phyloP scores from a whole-genome alignment of 92 coral and sea anemone genomes.

The Siderastrea siderea region DNA sequence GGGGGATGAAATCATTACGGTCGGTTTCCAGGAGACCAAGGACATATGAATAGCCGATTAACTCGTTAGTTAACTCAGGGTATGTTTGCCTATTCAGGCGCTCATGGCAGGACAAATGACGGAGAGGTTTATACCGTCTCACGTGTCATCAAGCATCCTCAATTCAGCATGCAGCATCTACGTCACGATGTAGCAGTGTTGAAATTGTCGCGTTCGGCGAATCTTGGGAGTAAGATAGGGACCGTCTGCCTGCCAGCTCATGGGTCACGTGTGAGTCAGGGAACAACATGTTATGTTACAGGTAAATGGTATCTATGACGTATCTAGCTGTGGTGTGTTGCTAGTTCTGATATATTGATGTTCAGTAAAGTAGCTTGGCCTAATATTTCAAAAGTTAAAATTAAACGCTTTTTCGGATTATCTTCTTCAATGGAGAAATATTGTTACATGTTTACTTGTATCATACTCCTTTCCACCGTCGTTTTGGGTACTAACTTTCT shows the following conservation, averaged over 20 bases:
- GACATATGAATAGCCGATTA: too few relatives aligned
- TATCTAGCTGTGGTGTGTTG: background rate
- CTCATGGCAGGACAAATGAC: background rate
- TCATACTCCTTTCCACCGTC: too few relatives aligned
- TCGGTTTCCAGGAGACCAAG: too few relatives aligned
- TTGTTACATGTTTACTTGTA: too few relatives aligned
- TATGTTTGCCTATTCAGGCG: background rate
- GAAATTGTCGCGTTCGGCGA: constrained; percentile 17
- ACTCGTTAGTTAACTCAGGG: too few relatives aligned
- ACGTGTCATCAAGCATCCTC: constrained; percentile 17
- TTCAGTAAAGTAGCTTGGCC: too few relatives aligned
- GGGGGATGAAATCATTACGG: too few relatives aligned
- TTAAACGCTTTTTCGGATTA: too few relatives aligned
- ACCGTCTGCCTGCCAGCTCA: constrained; percentile 50
- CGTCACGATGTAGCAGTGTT: constrained; percentile 39
- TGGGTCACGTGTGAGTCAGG: constrained; percentile 6
- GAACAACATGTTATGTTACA: constrained; percentile 38
- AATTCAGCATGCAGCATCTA: constrained; percentile 13
- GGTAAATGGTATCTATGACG: constrained; percentile 17
- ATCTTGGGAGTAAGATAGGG: constrained; percentile 10
- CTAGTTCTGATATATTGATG: too few relatives aligned
- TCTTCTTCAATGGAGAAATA: too few relatives aligned
- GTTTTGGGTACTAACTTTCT: too few relatives aligned
- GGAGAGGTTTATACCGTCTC: background rate
- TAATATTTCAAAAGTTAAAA: too few relatives aligned